Evolutionary conservation across 2,888 invertebrate species (phyloP), one percentile per base, ranked within the genome.

Genomic region (Lasioglossum oenotherae): DNA sequence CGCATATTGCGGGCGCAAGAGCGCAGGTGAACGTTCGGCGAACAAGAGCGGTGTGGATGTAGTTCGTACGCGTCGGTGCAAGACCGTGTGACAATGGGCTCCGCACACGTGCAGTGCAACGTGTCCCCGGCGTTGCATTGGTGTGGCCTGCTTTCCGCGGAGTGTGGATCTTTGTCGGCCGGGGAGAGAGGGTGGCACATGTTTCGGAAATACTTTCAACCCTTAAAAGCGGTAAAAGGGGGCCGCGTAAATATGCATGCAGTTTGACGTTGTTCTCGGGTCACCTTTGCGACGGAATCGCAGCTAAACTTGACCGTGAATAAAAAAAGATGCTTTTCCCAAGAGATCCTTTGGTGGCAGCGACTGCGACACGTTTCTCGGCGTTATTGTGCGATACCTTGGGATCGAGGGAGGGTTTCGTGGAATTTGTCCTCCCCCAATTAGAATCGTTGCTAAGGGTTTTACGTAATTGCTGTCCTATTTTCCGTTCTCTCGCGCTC

Each of bases 1-100:
- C 72, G 31, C 10, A 1, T n/a, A 23, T 41, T 16, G 41, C 38
- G 8, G 10, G 23, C 38, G 67, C 67, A 3, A 35, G 67, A 35
- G 67, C 31, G 69, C 69, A 69, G 60, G 44, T 71, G 71, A 71
- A 46, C 78, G n/a, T 16, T 4, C 38, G n/a, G 23, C 71, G 71
- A 71, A 71, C 38, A 71, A 69, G 31, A 41, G 8, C 69, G 38
- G n/a, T 41, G 72, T 38, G 78, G 67, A 12, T 38, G 72, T 49
- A 57, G 78, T 67, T 38, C 46, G 72, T 49, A 57, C 38, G 49
- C n/a, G 53, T 53, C 57, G 44, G 31, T 69, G 76, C 35, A 74
- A 38, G 64, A 75, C 38, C 75, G 75, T 31, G 67, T 64, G 27
- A 86, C 86, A 85, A 85, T 81, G 41, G 79, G 12, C 57, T 76